phyloP scores from a whole-genome alignment of 2,797 vertebrate genomes.

The Epinephelus awoara region DNA sequence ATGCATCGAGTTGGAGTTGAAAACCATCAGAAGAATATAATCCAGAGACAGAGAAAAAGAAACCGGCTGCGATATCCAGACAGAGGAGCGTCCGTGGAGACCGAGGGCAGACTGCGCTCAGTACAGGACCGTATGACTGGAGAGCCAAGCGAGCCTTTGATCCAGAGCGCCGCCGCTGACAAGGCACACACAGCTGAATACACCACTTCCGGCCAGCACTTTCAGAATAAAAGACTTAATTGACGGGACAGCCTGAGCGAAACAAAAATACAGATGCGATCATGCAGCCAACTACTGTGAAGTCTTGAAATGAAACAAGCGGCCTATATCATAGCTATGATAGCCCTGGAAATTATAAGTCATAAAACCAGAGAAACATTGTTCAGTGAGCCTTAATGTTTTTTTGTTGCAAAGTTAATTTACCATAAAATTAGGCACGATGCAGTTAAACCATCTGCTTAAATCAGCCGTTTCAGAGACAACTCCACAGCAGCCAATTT shows the following conservation, averaged over 20 bases:
- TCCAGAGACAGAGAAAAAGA: slow-evolving; percentile 63
- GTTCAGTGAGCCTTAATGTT: background rate
- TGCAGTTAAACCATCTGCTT: background rate
- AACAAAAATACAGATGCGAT: background rate
- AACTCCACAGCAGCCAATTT: too few relatives aligned
- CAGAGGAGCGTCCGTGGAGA: slow-evolving; percentile 75
- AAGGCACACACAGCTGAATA: background rate
- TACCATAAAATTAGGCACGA: background rate
- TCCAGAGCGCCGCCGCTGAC: slow-evolving; percentile 49
- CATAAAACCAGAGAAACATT: background rate
- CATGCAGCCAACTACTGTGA: background rate
- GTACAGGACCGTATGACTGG: slow-evolving; percentile 60
- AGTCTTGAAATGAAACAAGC: background rate
- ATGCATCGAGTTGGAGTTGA: slow-evolving; percentile 87
- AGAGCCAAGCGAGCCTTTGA: slow-evolving; percentile 74
- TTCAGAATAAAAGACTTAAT: slow-evolving; percentile 65
- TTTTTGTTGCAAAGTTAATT: background rate
- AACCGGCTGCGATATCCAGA: slow-evolving; percentile 66
- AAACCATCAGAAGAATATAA: slow-evolving; percentile 88
- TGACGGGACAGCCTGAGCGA: too few relatives aligned
- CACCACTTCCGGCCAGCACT: slow-evolving; percentile 28
- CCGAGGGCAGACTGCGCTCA: slow-evolving; percentile 63
- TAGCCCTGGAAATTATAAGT: background rate
- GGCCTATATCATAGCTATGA: too few relatives aligned
- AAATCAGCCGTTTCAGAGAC: background rate